Base-by-base conservation (phyloP, 2,888 invertebrate species). In the Lasioglossum malachurum region DNA sequence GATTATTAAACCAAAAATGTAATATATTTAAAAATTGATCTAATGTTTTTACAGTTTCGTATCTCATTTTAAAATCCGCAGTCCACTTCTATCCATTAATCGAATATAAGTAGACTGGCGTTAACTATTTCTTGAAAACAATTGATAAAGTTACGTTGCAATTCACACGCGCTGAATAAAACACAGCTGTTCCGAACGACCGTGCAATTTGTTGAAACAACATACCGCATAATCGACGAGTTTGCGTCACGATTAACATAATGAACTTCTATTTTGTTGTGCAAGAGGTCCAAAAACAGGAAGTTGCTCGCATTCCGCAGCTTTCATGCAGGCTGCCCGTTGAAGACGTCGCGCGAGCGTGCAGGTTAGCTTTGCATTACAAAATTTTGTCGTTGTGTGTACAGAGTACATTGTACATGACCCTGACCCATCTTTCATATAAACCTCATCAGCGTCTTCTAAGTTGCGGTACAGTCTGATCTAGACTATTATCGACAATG, bases 341-440 rank as follows among this genome's bases (percentile, higher is more conserved):
- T 31, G 41, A 57, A 83, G 35, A 38, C 64, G 41, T 53, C 27
- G 64, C 49, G 60, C 49, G 60, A 60, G 49, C 49, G 67, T 71
- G 67, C 79, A 49, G 80, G 75, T 83, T 78, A 72, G 74, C 31
- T 31, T 76, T 31, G 44, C 49, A 44, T 78, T 67, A 31, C 41
- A 69, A 88, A 88, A 80, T 93, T 92, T 93, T 93, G 92, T 71
- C 88, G 79, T 80, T 67, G 93, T 89, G 89, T 93, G 93, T 93
- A 93, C 93, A 85, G 88, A 83, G 89, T 90, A 88, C 87, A 93
- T 93, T 91, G 92, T 92, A 90, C 87, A 90, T 93, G 93, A 93
- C 93, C 93, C 93, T 93, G 93, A 93, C 94, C 93, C 93, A 93
- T 93, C 93, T 93, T 92, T 92, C 92, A 92, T 93, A 93, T 91